phyloP scores from a whole-genome alignment of 2,797 vertebrate genomes.

The Pipistrellus nathusii region DNA sequence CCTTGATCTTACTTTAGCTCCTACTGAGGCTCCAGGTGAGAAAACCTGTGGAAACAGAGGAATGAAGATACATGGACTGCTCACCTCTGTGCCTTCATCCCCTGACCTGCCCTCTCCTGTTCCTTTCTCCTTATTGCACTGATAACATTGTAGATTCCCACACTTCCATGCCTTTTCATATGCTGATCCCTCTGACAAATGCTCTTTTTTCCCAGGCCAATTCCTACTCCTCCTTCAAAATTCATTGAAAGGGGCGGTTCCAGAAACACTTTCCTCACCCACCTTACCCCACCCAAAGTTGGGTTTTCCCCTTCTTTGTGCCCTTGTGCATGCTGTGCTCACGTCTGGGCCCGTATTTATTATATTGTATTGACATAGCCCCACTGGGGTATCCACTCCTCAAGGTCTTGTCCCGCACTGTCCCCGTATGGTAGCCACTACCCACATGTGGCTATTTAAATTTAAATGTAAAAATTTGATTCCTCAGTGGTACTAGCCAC shows the following conservation, averaged over 20 bases:
- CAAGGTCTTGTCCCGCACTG: constrained; percentile 23
- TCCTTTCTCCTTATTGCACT: background rate
- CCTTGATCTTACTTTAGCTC: constrained; percentile 15
- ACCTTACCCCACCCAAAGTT: background rate
- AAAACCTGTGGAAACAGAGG: constrained; percentile 31
- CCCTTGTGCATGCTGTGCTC: background rate
- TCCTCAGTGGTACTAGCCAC: constrained; percentile 4
- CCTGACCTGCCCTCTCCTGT: background rate
- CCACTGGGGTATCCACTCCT: background rate
- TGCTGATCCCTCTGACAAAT: constrained; percentile 21
- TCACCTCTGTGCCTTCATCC: background rate
- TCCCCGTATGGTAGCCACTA: constrained; percentile 10
- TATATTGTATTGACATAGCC: background rate
- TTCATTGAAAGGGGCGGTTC: background rate
- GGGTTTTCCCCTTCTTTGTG: background rate
- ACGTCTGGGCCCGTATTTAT: background rate
- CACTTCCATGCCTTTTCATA: constrained; percentile 2
- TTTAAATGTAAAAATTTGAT: constrained; percentile 8
- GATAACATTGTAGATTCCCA: background rate
- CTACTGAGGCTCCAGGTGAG: background rate
- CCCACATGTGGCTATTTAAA: background rate
- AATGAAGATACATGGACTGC: background rate
- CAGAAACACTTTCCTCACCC: constrained; percentile 34
- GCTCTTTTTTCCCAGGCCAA: constrained; percentile 6
- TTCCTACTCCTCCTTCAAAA: constrained; percentile 13